Evolutionary conservation across 2,888 invertebrate species (phyloP).

Genomic region (Microchrysa polita): DNA sequence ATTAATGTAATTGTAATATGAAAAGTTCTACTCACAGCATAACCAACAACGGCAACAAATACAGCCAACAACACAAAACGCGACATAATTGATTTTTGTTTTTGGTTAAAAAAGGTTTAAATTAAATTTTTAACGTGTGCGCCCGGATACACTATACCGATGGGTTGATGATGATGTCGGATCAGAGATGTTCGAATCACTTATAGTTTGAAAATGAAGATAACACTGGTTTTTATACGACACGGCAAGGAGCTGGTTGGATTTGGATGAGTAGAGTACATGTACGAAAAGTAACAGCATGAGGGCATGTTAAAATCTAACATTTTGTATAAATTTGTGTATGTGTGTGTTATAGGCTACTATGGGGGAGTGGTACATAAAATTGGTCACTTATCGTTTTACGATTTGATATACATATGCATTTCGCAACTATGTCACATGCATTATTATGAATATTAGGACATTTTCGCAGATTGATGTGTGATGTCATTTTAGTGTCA

Average conservation of each 20-base stretch:
- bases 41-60: conserved; percentile 36
- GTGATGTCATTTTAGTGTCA: too few relatives aligned
- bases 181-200: conserved; percentile 38
- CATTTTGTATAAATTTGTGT: conserved; percentile 24
- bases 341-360: background rate
- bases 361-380: conserved; percentile 16
- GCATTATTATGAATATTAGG: too few relatives aligned
- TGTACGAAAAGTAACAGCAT: background rate
- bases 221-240: conserved; percentile 41
- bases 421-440: too few relatives aligned
- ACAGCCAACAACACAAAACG: conserved; percentile 31
- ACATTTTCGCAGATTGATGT: too few relatives aligned
- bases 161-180: conserved; percentile 15
- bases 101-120: background rate
- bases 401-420: too few relatives aligned
- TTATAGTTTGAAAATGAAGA: conserved; percentile 36
- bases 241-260: conserved; percentile 21
- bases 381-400: background rate
- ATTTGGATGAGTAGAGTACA: background rate
- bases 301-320: conserved; percentile 17
- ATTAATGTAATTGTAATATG: conserved; percentile 10
- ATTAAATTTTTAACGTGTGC: conserved; percentile 8
- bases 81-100: conserved; percentile 19
- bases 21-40: conserved; percentile 33
- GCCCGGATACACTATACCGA: conserved; percentile 3